These are phyloP conservation scores for Clarias pachynema DNA, from an alignment of 2,797 vertebrate genomes.

Conservation along the genomic window DNA sequence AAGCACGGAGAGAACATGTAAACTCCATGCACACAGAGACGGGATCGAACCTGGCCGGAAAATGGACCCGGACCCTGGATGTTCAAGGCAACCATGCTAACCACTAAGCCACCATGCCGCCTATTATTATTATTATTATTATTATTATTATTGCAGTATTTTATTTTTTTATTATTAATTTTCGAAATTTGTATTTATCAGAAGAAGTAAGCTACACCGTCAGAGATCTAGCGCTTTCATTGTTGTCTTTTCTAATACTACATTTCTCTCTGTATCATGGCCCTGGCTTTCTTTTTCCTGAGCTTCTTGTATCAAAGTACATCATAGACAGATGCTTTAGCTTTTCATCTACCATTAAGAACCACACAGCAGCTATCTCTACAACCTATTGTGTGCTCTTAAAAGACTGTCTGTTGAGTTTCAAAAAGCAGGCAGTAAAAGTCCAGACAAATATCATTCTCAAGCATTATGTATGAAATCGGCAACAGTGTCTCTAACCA, in stretches of 20 bases:
- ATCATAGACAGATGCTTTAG: not conserved
- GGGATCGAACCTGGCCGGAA: no score
- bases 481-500: not conserved
- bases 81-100: no score
- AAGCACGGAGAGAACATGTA: no score
- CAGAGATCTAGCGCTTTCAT: not conserved
- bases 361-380: not conserved
- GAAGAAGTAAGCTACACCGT: not conserved
- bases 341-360: slow-evolving; percentile 11
- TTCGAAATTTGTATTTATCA: not conserved
- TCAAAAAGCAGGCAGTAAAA: not conserved
- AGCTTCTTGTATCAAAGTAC: not conserved
- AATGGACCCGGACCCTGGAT: no score
- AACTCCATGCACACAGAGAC: no score
- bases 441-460: not conserved
- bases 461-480: not conserved
- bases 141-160: no score
- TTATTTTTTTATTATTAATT: not conserved
- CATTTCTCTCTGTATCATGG: not conserved
- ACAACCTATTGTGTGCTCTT: not conserved
- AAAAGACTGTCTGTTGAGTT: not conserved
- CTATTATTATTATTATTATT: no score
- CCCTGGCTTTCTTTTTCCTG: not conserved
- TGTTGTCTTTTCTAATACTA: not conserved
- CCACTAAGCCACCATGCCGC: no score